Evolutionary conservation across 1,140 invertebrate genomes (phyloP), one percentile per base, ranked within the genome.

Genomic region (Leptinotarsa lineolata): DNA sequence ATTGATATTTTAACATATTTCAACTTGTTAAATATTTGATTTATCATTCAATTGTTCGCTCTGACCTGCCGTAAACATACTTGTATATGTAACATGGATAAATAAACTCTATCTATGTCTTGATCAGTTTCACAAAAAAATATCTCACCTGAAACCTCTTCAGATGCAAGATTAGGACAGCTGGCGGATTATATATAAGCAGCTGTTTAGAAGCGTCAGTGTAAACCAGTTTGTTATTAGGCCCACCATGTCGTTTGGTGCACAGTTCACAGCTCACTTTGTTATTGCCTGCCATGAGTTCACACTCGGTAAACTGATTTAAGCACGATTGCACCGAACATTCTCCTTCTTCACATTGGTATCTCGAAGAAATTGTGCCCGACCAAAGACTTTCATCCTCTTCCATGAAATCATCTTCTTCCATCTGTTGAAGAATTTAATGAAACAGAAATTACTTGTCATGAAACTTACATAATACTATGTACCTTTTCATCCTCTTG

Each of bases 181-280:
- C 92, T 3, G 98, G 98, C 39, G 96, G 95, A 80, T 90, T 90
- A 72, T 92, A 94, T 15, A 99, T 92, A 2, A 98, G 87, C 82
- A 98, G 92, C 82, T 97, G 94, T 84, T 98, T 98, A 2, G 92
- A 94, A 46, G 96, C 95, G 83, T 94, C 93, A 1, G 93, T 96
- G 81, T 94, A 95, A 0, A 97, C 91, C 21, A 92, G 91, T 82
- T 95, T 93, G 45, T 89, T 89, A 21, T 88, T 86, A 74, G 88
- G 86, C 30, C 84, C 83, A 13, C 88, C 88, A 75, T 91, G 91
- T n/a, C 88, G 84, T 75, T 91, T 90, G 6, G 95, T 97, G 83
- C 97, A 99, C 60, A 90, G 89, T 77, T 96, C 93, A 84, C 97
- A 99, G 44, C 92, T 90, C 76, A 98, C 95, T 86, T 95, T 96